These are phyloP conservation scores for Volucella inflata DNA, from an alignment of 2,888 invertebrate genomes.

Conservation along the genomic window DNA sequence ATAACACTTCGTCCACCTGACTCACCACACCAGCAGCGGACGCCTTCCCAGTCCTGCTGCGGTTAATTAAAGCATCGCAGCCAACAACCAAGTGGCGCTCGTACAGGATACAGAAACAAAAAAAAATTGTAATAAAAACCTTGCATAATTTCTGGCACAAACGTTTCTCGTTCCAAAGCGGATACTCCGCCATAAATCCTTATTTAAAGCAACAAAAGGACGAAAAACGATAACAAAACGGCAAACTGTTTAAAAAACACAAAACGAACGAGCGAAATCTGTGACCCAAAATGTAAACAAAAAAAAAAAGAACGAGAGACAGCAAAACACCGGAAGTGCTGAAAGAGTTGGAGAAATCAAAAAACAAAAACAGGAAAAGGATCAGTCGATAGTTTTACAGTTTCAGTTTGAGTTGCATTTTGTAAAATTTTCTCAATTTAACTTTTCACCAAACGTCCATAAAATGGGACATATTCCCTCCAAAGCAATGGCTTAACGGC, in stretches of 20 bases:
- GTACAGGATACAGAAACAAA: constrained; percentile 2
- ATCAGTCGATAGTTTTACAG: constrained; percentile 15
- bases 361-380: constrained; percentile 45
- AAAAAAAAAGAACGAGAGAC: constrained; percentile 13
- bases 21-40: background rate
- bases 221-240: background rate
- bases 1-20: constrained; percentile 15
- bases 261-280: constrained; percentile 23
- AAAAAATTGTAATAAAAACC: constrained; percentile 38
- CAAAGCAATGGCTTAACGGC: background rate
- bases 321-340: background rate
- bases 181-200: constrained; percentile 57
- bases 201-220: constrained; percentile 42
- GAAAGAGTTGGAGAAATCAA: background rate
- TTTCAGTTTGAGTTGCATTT: constrained; percentile 12
- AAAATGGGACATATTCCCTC: constrained; percentile 33
- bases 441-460: constrained; percentile 27
- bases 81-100: constrained; percentile 1
- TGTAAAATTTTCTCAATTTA: constrained; percentile 42
- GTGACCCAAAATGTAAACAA: constrained; percentile 55
- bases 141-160: constrained; percentile 68
- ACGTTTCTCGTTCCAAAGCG: constrained; percentile 24
- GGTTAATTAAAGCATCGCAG: constrained; percentile 52
- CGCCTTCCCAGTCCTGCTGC: background rate
- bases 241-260: constrained; percentile 14